Percentiles rank a stretch among this genome's conserved stretches.
phyloP scores from a whole-genome alignment of 2,888 invertebrate genomes.

The Heliconius ethilla region DNA sequence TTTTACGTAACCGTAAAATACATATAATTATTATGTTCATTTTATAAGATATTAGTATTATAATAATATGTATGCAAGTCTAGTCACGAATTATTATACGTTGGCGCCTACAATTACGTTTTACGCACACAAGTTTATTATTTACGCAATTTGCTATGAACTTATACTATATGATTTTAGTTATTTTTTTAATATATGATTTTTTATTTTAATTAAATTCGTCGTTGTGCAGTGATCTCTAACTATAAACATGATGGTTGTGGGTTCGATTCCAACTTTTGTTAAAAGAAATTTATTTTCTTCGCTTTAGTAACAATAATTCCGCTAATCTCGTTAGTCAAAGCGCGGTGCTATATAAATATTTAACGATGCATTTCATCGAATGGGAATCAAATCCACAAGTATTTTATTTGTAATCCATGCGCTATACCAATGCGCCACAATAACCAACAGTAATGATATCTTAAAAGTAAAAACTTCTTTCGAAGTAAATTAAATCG shows the following conservation, averaged over 20 bases:
- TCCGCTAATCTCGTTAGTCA: neutral
- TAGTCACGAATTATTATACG: constrained; percentile 32
- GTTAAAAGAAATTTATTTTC: no score
- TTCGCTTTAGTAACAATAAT: no score
- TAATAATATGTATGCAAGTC: constrained; percentile 9
- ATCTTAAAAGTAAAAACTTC: neutral
- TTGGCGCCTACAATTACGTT: constrained; percentile 30
- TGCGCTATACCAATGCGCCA: neutral
- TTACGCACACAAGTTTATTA: constrained; percentile 14
- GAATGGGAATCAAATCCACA: neutral
- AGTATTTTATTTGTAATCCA: neutral
- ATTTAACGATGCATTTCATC: neutral
- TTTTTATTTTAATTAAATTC: neutral
- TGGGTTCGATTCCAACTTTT: no score
- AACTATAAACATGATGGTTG: neutral
- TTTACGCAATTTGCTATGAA: neutral
- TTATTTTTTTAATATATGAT: neutral
- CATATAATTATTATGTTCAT: neutral
- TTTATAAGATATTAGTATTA: neutral
- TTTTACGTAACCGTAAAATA: neutral
- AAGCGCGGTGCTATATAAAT: neutral
- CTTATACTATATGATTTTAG: neutral
- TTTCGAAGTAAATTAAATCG: constrained; percentile 17
- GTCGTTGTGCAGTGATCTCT: neutral
- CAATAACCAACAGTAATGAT: neutral